Percentiles rank a stretch among this genome's conserved stretches.
These are phyloP conservation scores for Sphecodes monilicornis DNA, from an alignment of 2,888 invertebrate genomes.

Conservation along the genomic window DNA sequence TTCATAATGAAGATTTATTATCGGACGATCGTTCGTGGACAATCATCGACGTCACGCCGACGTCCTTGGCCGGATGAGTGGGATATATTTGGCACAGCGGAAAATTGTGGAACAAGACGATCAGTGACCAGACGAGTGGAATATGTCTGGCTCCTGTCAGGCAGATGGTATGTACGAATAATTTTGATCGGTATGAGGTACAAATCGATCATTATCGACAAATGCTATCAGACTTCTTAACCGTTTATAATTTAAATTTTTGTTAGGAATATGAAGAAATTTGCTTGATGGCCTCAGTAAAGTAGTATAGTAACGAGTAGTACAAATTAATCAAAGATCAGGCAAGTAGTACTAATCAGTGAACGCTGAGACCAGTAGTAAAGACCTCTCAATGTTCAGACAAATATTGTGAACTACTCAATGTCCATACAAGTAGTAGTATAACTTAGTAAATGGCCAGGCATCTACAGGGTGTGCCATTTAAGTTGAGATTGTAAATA, in stretches of 20 bases:
- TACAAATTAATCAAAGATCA: background rate
- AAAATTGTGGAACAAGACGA: background rate
- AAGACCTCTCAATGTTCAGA: background rate
- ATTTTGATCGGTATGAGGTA: background rate
- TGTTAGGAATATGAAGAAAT: background rate
- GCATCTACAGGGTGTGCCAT: no score
- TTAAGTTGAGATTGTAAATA: no score
- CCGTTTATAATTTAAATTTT: background rate
- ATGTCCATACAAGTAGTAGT: no score
- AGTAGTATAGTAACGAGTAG: background rate
- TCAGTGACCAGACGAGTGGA: background rate
- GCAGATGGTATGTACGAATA: background rate
- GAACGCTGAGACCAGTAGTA: no score
- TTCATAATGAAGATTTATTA: background rate
- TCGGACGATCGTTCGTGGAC: background rate
- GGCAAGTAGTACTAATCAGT: background rate
- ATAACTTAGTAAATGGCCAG: no score
- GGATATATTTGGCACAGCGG: background rate
- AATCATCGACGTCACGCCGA: background rate
- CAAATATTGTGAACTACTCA: background rate
- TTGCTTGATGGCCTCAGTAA: background rate
- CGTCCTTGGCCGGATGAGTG: background rate
- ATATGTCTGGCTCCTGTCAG: background rate
- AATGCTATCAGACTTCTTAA: background rate
- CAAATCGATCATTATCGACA: background rate